Conservation (phyloP, 2,888 invertebrate species). For the Exocentrus adspersus region DNA sequence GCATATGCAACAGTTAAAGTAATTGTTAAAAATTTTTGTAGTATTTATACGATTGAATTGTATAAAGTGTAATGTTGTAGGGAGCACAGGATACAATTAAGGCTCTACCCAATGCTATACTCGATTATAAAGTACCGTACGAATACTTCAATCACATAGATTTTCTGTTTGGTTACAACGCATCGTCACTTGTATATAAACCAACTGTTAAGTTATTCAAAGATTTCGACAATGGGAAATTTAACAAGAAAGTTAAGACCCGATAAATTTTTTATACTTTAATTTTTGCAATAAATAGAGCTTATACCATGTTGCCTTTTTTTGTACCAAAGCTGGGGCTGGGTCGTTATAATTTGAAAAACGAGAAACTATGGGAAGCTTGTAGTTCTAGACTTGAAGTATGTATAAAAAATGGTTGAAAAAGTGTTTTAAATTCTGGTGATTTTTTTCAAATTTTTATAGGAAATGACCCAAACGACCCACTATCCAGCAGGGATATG, state of each 20-base stretch:
- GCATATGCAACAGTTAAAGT: background rate
- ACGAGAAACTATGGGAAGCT: no score
- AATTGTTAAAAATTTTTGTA: background rate
- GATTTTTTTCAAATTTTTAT: no score
- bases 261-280: no score
- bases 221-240: background rate
- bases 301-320: no score
- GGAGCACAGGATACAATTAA: background rate
- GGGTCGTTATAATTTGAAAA: no score
- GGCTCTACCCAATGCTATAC: conserved; percentile 3
- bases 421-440: no score
- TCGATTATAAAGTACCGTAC: background rate
- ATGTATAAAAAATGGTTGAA: no score
- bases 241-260: background rate
- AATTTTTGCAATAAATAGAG: no score
- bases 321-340: no score
- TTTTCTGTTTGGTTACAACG: conserved; percentile 15
- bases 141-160: conserved; percentile 22
- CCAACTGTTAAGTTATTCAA: conserved; percentile 1
- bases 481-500: no score
- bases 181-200: conserved; percentile 13
- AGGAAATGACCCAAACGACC: no score
- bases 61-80: conserved; percentile 2
- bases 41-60: background rate
- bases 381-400: no score